Conservation (phyloP, 2,888 invertebrate genomes). For the Drosophila parthenogenetica region DNA sequence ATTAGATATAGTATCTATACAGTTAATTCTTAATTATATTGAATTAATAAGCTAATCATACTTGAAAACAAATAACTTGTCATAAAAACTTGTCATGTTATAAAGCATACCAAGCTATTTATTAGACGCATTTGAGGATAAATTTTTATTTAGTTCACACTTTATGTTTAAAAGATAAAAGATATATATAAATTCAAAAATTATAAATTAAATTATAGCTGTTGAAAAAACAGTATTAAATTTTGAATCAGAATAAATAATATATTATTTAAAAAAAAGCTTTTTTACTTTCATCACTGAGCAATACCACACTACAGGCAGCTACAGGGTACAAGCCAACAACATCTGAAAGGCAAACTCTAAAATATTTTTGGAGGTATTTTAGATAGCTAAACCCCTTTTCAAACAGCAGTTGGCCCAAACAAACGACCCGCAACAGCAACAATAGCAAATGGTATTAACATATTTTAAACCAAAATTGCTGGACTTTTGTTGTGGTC, state of each 20-base stretch:
- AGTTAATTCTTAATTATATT: no score
- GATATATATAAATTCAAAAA: background rate
- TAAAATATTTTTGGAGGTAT: slow-evolving; percentile 72
- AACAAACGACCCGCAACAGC: slow-evolving; percentile 40
- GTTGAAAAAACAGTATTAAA: no score
- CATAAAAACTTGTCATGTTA: no score
- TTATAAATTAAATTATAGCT: background rate
- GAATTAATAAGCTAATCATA: no score
- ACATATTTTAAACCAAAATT: slow-evolving; percentile 77
- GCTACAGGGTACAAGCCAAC: slow-evolving; percentile 40
- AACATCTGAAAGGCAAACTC: slow-evolving; percentile 47
- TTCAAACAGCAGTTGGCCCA: slow-evolving; percentile 17
- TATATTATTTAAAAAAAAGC: background rate
- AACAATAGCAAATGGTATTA: slow-evolving; percentile 60
- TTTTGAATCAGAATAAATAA: background rate
- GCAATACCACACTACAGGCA: background rate
- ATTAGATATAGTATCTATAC: no score
- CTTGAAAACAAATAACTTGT: no score
- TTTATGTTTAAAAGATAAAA: no score
- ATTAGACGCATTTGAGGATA: no score
- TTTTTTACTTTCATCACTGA: background rate
- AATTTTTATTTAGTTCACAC: no score
- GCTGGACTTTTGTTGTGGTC: slow-evolving; percentile 66
- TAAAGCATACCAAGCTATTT: no score
- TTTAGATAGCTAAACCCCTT: slow-evolving; percentile 54